Base-by-base conservation (phyloP, 2,113 vertebrate species). In the Ameiurus melas region DNA sequence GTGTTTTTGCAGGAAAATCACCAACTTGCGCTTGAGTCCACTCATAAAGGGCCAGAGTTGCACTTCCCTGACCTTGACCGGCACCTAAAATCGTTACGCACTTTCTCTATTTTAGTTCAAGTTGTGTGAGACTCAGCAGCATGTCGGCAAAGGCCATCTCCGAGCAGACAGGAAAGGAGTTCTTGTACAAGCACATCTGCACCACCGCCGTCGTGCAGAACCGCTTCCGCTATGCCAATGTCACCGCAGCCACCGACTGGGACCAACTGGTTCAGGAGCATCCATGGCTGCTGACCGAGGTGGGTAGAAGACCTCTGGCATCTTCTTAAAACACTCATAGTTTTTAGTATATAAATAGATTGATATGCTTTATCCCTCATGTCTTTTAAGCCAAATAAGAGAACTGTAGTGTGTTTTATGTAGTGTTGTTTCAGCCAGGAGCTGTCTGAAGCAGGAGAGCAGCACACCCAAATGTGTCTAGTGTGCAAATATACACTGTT, bases 111-210 rank as follows among this genome's bases (percentile, higher is more conserved):
- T 9, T 87, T 30, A 83, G n/a, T 58, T 70, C 43, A 36, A 71
- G 66, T 33, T 51, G 87, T 86, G 30, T 86, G 57, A 43, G 82
- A 62, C 89, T 43, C 77, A 93, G 92, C 84, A 87, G n/a, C 87
- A 99, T 99, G 98, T 99, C 98, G 0, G 97, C 98, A 84, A 99
- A 99, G 95, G 98, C 98, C 27, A 98, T 99, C 93, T 98, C 97
- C 0, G 98, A 99, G 95, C 97, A 98, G 96, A 99, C 97, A 0
- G 98, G 97, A 88, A 99, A 99, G 90, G 98, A 99, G 91, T 97
- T 99, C 91, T 89, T 99, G 53, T 99, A 98, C 57, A 99, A 98
- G 88, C 95, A 97, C 62, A 98, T 99, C 93, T 97, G 96, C 78
- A 97, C 97, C 0, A 94, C 96, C 0, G 97, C 96, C 0, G 95